phyloP scores from a whole-genome alignment of 2,888 invertebrate species.

The Limnephilus lunatus region DNA sequence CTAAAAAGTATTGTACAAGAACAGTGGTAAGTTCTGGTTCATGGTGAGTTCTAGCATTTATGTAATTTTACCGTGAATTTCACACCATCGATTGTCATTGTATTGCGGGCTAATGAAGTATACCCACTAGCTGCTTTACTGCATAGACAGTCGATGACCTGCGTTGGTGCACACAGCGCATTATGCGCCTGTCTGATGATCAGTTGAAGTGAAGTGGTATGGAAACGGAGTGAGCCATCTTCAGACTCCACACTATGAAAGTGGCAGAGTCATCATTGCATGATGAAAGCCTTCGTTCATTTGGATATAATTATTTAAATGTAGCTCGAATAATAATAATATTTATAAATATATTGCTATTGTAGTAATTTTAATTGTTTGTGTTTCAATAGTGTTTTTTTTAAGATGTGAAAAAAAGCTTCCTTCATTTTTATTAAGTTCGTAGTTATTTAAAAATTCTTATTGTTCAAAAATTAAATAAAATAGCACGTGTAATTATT shows the following conservation, averaged over 20 bases:
- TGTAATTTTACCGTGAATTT: background rate
- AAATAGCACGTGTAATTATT: no score
- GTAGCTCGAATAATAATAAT: background rate
- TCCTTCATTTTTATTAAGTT: no score
- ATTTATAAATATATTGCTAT: no score
- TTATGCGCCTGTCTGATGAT: background rate
- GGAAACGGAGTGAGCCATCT: background rate
- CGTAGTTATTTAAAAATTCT: no score
- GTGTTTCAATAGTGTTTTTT: no score
- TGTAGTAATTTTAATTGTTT: no score
- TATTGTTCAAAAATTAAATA: no score
- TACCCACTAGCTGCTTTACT: background rate
- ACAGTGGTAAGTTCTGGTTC: background rate
- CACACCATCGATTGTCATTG: background rate
- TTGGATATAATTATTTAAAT: background rate
- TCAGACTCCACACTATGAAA: background rate
- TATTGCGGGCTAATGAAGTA: background rate
- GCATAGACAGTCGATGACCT: background rate
- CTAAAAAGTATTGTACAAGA: no score
- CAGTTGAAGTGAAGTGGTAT: background rate
- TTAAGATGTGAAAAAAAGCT: no score
- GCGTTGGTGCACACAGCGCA: background rate
- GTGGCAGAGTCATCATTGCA: background rate
- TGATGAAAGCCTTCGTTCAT: background rate
- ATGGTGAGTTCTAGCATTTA: background rate